Evolutionary conservation across 2,113 vertebrate species (phyloP).

Genomic region (Cervus canadensis): DNA sequence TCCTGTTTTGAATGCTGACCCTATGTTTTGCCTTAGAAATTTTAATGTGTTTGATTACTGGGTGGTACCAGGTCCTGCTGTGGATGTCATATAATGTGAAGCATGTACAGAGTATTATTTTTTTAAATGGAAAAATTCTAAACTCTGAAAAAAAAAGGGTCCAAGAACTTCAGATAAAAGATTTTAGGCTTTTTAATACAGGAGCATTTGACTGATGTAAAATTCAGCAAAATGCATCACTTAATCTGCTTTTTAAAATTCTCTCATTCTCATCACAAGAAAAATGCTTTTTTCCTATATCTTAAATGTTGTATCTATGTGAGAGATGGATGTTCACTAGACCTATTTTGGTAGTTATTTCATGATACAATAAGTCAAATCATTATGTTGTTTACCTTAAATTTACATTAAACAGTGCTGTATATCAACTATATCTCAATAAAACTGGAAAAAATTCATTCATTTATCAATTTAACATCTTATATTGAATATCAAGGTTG

Average conservation of each 20-base stretch:
- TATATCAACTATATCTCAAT: background rate
- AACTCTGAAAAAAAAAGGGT: background rate
- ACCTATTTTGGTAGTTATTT: background rate
- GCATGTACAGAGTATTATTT: background rate
- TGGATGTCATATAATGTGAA: background rate
- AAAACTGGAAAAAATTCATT: background rate
- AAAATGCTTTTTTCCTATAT: background rate
- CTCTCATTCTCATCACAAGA: background rate
- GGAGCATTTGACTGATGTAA: background rate
- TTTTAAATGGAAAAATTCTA: background rate
- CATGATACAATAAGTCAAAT: background rate
- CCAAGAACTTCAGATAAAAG: background rate
- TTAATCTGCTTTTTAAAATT: background rate
- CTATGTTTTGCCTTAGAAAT: background rate
- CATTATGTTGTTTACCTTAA: background rate
- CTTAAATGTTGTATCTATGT: background rate
- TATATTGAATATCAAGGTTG: background rate
- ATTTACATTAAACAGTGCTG: background rate
- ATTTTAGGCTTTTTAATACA: background rate
- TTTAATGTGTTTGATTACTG: background rate
- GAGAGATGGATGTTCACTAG: background rate
- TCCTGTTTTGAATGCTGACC: background rate
- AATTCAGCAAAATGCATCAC: slow-evolving; percentile 11
- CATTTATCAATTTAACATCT: background rate
- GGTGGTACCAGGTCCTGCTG: background rate